Base-by-base conservation (phyloP, 2,888 invertebrate genomes). In the Aproaerema taeniolella region DNA sequence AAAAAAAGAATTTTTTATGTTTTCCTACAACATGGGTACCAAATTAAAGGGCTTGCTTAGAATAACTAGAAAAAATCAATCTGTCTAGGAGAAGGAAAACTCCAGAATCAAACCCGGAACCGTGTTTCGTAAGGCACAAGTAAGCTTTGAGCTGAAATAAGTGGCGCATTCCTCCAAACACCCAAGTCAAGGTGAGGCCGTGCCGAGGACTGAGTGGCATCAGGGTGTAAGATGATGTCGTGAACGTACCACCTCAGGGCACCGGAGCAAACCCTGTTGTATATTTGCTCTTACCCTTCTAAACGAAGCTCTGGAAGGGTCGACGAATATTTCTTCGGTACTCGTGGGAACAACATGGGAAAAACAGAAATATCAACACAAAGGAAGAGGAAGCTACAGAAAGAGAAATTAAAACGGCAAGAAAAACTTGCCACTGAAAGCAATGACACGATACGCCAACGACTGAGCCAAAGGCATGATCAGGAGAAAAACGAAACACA, bases 141-240 rank as follows among this genome's bases (percentile, higher is more conserved):
- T 26, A 35, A 37, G 37, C 37, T 43, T 30, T 16, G 29, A 43
- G 37, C 30, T 39, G 30, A 33, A 36, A 37, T 26, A 39, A 20
- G 20, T 20, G 20, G 32, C 26, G 41, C 36, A 41, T 30, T 15
- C 15, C 12, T 40, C n/a, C 16, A 35, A 39, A 38, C 30, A 42
- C 35, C 34, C 31, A 42, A 42, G 42, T 42, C 42, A 38, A 38
- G 26, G 42, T 42, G 33, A 31, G 38, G 42, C 28, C 34, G 32
- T 33, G 28, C 33, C 42, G 42, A 38, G 15, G 42, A 28, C 36
- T 16, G 29, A 28, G 16, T 29, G 16, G 12, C 36, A 36, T 10
- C 24, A 12, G 29, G 28, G 28, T 29, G 36, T 28, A 4, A 25
- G 5, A 34, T 30, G 30, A 35, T 26, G 35, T 35, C 35, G 35